These are phyloP conservation scores for Ephestia elutella DNA, from an alignment of 1,140 invertebrate species.

Conservation along the genomic window DNA sequence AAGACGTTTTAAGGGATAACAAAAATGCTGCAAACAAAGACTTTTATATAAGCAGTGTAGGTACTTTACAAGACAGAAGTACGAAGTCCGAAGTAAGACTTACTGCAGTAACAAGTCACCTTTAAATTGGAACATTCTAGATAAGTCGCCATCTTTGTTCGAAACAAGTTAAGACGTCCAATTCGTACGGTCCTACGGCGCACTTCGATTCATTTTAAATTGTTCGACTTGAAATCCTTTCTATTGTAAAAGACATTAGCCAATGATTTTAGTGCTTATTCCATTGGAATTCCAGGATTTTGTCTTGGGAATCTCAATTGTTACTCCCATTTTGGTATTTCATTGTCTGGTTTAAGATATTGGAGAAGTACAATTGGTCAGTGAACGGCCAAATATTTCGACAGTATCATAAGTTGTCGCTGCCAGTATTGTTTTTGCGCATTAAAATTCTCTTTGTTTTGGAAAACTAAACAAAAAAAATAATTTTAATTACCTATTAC, in stretches of 20 bases:
- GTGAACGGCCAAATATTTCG: no score
- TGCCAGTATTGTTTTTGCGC: no score
- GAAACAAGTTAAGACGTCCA: constrained; percentile 35
- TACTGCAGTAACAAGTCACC: constrained; percentile 2
- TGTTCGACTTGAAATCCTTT: constrained; percentile 28
- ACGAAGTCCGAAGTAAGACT: neutral
- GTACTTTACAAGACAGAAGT: neutral
- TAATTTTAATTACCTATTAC: no score
- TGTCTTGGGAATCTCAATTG: neutral
- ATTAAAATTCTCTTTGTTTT: no score
- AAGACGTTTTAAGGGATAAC: no score
- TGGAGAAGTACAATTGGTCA: no score
- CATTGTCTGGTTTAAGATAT: neutral
- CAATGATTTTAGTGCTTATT: constrained; percentile 3
- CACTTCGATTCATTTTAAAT: constrained; percentile 53
- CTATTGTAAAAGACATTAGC: constrained; percentile 8
- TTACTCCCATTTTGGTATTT: neutral
- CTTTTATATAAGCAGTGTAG: no score
- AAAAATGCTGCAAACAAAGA: constrained; percentile 11
- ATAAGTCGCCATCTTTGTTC: constrained; percentile 30
- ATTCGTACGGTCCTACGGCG: neutral
- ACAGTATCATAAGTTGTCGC: no score
- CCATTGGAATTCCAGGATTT: neutral
- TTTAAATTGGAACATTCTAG: constrained; percentile 8
- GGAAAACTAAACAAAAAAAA: no score